Evolutionary conservation across 2,113 vertebrate species (phyloP), one percentile per base, ranked within the genome.

Genomic region (Spermophilus dauricus): DNA sequence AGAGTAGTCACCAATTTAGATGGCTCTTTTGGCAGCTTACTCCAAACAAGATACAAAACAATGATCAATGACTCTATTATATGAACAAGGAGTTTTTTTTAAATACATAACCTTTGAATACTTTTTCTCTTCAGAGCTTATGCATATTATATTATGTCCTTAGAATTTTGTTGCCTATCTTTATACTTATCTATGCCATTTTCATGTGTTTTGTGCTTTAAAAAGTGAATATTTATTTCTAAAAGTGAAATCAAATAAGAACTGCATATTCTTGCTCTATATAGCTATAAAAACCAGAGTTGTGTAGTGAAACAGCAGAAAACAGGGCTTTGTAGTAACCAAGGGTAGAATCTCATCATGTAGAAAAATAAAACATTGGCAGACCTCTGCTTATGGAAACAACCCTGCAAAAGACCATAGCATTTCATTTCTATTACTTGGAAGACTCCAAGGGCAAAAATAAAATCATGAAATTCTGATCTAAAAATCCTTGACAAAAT

Each of bases 401-500:
- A 92, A 86, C 80, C 37, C 69, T 78, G 78, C 78, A 96, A 91
- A 86, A 96, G 1, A 96, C 67, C 3, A 5, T 76, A 85, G 42
- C 83, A 77, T 97, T 97, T 93, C 87, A 97, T 89, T 97, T 91
- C n/a, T 93, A 78, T 95, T 95, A 93, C 96, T 96, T 97, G 94
- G 86, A 93, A 83, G 90, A 91, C 80, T 96, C 63, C n/a, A 89
- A 98, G 89, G 95, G 69, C 34, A 94, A 92, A 96, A 97, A 87
- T 61, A 83, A 95, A 98, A 95, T 48, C 78, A 77, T 85, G 72
- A 97, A 94, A 72, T 78, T 97, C 97, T 97, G 94, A 95, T 93
- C 90, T 69, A 95, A 98, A 97, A 98, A 92, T 80, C 26, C 92
- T 97, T 95, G 93, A 98, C 76, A 97, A 73, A 98, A 97, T 63